Evolutionary conservation across 2,888 invertebrate genomes (phyloP), one percentile per base, ranked within the genome.

Genomic region (Andrena chrysosceles): DNA sequence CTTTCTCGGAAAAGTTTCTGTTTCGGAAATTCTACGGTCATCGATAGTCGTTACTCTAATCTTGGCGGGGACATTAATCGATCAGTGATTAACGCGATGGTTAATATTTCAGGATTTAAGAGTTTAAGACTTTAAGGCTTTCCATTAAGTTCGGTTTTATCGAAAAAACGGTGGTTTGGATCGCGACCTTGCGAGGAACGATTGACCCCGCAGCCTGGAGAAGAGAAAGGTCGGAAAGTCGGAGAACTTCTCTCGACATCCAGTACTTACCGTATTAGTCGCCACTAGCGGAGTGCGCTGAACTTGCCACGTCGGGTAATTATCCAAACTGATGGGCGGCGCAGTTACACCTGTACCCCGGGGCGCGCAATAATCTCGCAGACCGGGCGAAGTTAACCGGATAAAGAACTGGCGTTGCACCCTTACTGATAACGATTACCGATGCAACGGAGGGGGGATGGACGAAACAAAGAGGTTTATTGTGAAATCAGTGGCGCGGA

Each of bases 381-480:
- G 33, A 23, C 26, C 23, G 13, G 23, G 10, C 54, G 56, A 56
- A 56, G 8, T 56, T 56, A 4, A 10, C 23, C 52, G 52, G 10
- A 56, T 23, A 56, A 56, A 56, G 56, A 56, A 56, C 56, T 10
- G 54, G 10, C 23, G 23, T 10, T 10, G 3, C 23, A 10, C 10
- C 20, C 54, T 7, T 20, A 10, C 60, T 71, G 60, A 80, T 67
- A 54, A 71, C 33, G 64, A 68, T 69, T 26, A 42, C 33, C 69
- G 54, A 49, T 52, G 29, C 42, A 26, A 54, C 49, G 35, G 10
- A 10, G 31, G 60, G 13, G 20, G 54, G 13, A 16, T 23, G 60
- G 16, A 5, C 54, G 72, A 82, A 77, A 72, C 78, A 81, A 73
- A 73, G 75, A 79, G 76, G 77, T 85, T 83, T 83, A 83, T 83